Conservation (phyloP, 2,888 invertebrate species). For the Leptinotarsa peninsularis region DNA sequence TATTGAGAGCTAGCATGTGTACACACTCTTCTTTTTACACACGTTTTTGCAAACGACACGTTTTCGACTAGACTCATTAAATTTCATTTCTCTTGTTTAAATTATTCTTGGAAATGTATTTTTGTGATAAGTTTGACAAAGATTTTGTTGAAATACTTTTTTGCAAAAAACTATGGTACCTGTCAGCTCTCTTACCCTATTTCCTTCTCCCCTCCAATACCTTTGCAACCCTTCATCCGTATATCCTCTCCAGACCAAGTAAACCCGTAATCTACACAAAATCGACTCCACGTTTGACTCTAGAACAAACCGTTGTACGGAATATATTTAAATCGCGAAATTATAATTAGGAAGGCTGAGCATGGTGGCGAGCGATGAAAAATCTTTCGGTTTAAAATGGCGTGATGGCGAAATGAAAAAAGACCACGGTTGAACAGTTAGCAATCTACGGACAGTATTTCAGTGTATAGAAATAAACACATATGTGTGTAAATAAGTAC, state of each 20-base stretch:
- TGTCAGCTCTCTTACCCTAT: constrained; percentile 36
- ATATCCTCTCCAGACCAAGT: too few relatives aligned
- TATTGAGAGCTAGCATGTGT: too few relatives aligned
- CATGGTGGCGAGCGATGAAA: neutral
- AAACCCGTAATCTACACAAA: neutral
- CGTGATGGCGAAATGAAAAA: constrained; percentile 15
- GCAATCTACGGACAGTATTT: constrained; percentile 23
- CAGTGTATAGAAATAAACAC: constrained; percentile 26
- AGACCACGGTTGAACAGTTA: constrained; percentile 17
- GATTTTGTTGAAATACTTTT: too few relatives aligned
- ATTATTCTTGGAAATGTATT: too few relatives aligned
- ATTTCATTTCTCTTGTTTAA: too few relatives aligned
- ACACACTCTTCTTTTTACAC: too few relatives aligned
- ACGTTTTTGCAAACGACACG: too few relatives aligned
- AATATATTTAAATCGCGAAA: constrained; percentile 4
- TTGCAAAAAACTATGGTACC: constrained; percentile 6
- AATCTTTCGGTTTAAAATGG: constrained; percentile 7
- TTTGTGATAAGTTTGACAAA: too few relatives aligned
- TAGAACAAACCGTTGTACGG: neutral
- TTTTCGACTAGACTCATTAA: too few relatives aligned
- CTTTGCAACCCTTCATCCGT: too few relatives aligned
- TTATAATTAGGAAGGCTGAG: neutral
- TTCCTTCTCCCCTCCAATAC: too few relatives aligned
- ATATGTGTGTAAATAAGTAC: constrained; percentile 57
- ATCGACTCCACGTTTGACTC: neutral